Evolutionary conservation across 1,140 invertebrate species (phyloP), one percentile per base, ranked within the genome.

Genomic region (Rhopalosiphum maidis): DNA sequence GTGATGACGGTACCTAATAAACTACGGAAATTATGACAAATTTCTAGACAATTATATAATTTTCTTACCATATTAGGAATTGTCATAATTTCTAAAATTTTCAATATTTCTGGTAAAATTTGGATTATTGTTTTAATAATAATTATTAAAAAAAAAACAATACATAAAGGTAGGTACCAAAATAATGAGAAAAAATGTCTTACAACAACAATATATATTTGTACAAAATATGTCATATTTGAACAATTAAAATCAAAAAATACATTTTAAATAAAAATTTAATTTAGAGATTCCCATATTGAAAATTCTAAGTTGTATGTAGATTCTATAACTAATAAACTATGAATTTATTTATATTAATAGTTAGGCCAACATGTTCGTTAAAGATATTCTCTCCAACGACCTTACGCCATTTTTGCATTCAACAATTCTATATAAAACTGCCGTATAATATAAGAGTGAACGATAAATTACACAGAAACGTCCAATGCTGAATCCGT

Each of bases 381-480:
- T 23, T 86, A 86, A 25, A 43, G 41, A 43, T 23, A 41, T 86
- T 43, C 23, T 86, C 22, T 43, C 83, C 8, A 15, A 43, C 41
- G 22, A 86, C 83, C 83, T n/a, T 37, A 54, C 51, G 37, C 89
- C 23, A 22, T 90, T 90, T 90, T 90, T 35, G 37, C 54, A 8
- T 43, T 37, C 37, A 15, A 90, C 54, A 22, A 43, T 90, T 43
- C 37, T 15, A 37, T 35, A 43, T 48, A 30, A 54, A 89, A 89
- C 87, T 30, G 54, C 46, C 48, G 87, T 90, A n/a, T 90, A 87
- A 35, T 87, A 60, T 30, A 90, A 90, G 51, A 90, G 25, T 60
- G 89, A 54, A 43, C 89, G 25, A 90, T 90, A 90, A 90, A 90
- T 90, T 90, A 90, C 54, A 68, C 89, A 60, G 54, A 90, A 90